Percentiles rank a stretch among this genome's conserved stretches.
Evolutionary conservation across 2,888 invertebrate genomes (phyloP).

Genomic region (Andrena trimmerana): DNA sequence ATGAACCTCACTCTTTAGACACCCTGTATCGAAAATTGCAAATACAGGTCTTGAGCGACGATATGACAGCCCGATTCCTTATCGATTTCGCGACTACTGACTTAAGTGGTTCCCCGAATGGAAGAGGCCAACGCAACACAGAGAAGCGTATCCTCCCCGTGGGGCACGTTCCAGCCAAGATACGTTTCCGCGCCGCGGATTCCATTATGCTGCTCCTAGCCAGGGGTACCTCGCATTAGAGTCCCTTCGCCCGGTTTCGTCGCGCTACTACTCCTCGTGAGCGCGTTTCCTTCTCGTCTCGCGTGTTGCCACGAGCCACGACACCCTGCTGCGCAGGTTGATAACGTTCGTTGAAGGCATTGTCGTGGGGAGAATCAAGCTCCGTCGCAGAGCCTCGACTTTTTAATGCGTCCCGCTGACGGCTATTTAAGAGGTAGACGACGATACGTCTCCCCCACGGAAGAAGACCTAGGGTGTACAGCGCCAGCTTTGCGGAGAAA

Average conservation of each 20-base stretch:
- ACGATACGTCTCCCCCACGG: neutral
- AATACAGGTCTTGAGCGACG: neutral
- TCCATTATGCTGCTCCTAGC: conserved; percentile 60
- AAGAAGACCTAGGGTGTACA: neutral
- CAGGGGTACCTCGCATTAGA: conserved; percentile 45
- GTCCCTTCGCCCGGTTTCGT: conserved; percentile 48
- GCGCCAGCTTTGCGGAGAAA: conserved; percentile 11
- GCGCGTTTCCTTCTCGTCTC: conserved; percentile 20
- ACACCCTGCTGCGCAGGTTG: neutral
- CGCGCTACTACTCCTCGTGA: conserved; percentile 29
- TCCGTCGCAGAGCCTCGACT: neutral
- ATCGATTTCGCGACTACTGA: conserved; percentile 64
- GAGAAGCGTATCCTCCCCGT: conserved; percentile 51
- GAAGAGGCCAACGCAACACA: conserved; percentile 21
- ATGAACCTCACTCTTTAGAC: too few relatives aligned
- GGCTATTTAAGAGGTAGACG: conserved; percentile 17
- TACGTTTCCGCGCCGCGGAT: conserved; percentile 66
- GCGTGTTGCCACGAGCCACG: conserved; percentile 22
- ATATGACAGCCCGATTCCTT: conserved; percentile 48
- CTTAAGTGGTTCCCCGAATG: conserved; percentile 53
- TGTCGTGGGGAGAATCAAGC: neutral
- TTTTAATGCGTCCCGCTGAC: conserved; percentile 18
- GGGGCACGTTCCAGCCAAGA: conserved; percentile 48
- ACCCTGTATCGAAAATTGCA: neutral
- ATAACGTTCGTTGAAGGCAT: conserved; percentile 14